Evolutionary conservation across 2,797 vertebrate species (phyloP).

Genomic region (Onychomys arenicola): DNA sequence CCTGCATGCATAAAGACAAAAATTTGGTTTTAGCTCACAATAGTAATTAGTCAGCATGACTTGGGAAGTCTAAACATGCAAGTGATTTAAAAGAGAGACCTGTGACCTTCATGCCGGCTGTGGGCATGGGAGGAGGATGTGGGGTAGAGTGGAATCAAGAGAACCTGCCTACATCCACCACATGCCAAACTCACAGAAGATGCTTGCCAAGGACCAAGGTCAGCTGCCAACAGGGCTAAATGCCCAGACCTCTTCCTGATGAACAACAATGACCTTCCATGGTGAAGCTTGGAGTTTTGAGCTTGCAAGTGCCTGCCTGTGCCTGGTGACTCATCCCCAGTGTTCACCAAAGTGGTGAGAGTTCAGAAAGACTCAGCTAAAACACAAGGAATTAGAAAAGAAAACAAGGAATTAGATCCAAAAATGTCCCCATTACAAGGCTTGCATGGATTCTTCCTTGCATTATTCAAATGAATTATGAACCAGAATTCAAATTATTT

Average conservation of each 20-base stretch:
- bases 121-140: not conserved
- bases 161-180: not conserved
- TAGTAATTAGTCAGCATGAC: not conserved
- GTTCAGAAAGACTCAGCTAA: not conserved
- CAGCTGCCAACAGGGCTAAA: constrained; percentile 40
- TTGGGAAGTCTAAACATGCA: not conserved
- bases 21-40: not conserved
- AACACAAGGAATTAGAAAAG: not conserved
- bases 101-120: constrained; percentile 14
- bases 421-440: not conserved
- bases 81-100: constrained; percentile 47
- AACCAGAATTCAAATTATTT: constrained; percentile 39
- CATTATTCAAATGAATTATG: not conserved
- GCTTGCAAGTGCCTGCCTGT: not conserved
- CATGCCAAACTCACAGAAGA: not conserved
- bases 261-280: not conserved
- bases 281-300: not conserved
- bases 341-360: not conserved
- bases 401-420: not conserved
- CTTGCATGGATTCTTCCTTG: constrained; percentile 17
- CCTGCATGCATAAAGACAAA: not conserved
- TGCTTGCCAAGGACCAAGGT: constrained; percentile 38
- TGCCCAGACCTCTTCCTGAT: constrained; percentile 48
- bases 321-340: constrained; percentile 8
- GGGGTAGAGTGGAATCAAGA: not conserved